Base-by-base conservation (phyloP, 2,888 invertebrate species). In the Bimastos eiseni region DNA sequence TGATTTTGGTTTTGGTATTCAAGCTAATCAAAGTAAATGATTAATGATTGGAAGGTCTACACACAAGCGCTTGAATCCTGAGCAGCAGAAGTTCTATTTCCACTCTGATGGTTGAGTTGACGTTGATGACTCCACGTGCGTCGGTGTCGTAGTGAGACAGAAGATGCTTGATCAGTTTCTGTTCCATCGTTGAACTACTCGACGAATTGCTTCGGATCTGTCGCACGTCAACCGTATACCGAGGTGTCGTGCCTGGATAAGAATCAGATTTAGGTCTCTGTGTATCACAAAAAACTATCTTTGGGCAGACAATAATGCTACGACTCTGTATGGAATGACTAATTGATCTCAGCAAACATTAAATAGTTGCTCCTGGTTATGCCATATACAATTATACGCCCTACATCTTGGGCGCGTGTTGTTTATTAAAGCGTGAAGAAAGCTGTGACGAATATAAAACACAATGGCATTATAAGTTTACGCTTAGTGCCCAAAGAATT, bases 71-170 rank as follows among this genome's bases (percentile, higher is more conserved):
- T 88, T 93, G 93, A 84, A 93, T 93, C 83, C 92, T 83, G 24
- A 93, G 91, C 89, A 93, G 91, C 89, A 93, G 90, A 21, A 93
- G 91, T 49, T 92, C 89, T 21, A 93, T 92, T 34, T 90, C 93
- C 70, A 95, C 94, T 0, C 93, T 93, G 83, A 95, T 94, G 0
- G 93, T 93, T 30, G 83, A 83, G 11, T 94, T 94, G 21, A 94
- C 94, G 91, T 95, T 94, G 90, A 93, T 94, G 1, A 95, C 95
- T 0, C 95, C 95, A 41, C 95, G 91, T 0, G 95, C 94, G 5
- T 94, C 94, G 15, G 94, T 93, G 92, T 95, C 95, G 91, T 95
- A 95, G 44, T 94, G 93, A 11, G 92, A 89, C 38, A 95, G 92
- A 41, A 95, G 91, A 44, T 92, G 92, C 36, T 93, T 92, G 91